These are phyloP conservation scores for Gadopsis bispinosus DNA, from an alignment of 2,797 vertebrate genomes.

Conservation along the genomic window DNA sequence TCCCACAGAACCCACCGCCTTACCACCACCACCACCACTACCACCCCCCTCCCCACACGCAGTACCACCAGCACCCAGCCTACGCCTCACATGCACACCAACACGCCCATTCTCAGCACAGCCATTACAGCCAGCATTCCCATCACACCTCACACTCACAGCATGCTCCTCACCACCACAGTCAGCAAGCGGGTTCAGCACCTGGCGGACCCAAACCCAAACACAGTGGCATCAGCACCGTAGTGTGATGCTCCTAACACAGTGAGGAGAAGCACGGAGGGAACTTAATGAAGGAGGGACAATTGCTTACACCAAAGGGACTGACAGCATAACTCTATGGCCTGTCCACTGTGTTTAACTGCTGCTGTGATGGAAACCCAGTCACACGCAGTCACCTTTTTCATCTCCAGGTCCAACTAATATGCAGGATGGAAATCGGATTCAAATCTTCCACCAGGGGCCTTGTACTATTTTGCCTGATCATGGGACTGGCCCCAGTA, in stretches of 20 bases:
- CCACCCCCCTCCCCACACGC: constrained; percentile 90
- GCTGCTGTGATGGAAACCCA: constrained; percentile 78
- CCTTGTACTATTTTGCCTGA: constrained; percentile 74
- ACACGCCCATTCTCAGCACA: constrained; percentile 73
- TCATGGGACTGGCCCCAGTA: constrained; percentile 51
- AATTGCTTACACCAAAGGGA: constrained; percentile 83
- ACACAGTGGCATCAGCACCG: constrained; percentile 97
- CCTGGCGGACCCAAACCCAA: constrained; percentile 91
- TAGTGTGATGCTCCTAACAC: constrained; percentile 87
- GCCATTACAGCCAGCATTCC: constrained; percentile 83
- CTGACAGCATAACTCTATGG: constrained; percentile 81
- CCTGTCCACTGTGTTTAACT: constrained; percentile 84
- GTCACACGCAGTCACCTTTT: constrained; percentile 70
- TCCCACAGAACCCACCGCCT: constrained; percentile 91
- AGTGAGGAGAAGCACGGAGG: constrained; percentile 31
- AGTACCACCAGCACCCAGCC: constrained; percentile 88
- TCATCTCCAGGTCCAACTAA: constrained; percentile 73
- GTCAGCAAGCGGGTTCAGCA: constrained; percentile 81
- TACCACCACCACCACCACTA: constrained; percentile 97
- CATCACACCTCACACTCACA: constrained; percentile 86
- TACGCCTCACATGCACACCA: constrained; percentile 80
- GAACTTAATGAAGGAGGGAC: constrained; percentile 64
- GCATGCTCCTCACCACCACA: constrained; percentile 82
- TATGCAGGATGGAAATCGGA: constrained; percentile 80
- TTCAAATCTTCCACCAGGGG: constrained; percentile 81